A percentile compares a stretch with the other conserved stretches of the same genome.
Conservation (phyloP, 2,888 invertebrate genomes). For the Brachyopa scutellaris region DNA sequence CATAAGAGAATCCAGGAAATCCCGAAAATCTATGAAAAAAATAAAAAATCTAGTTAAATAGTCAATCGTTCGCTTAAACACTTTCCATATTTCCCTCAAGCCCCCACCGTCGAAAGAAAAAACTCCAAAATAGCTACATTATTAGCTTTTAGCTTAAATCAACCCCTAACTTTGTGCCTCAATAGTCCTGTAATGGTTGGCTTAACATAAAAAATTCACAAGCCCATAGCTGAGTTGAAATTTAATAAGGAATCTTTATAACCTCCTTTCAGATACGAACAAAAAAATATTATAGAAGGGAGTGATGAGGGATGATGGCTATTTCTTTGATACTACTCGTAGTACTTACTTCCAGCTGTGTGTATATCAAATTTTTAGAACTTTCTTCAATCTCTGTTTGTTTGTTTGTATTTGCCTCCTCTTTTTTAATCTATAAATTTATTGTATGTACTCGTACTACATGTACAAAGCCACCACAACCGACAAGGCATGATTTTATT, state of each 20-base stretch:
- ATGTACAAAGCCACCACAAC: no score
- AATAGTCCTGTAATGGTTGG: slow-evolving; percentile 20
- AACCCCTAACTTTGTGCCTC: slow-evolving; percentile 18
- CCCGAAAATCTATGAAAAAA: no score
- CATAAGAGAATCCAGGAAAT: no score
- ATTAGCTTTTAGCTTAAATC: slow-evolving; percentile 40
- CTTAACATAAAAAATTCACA: slow-evolving; percentile 46
- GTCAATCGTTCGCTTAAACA: slow-evolving; percentile 1
- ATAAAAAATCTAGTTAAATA: no score
- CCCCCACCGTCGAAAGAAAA: not conserved
- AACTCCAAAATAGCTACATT: slow-evolving; percentile 33
- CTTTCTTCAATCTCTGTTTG: slow-evolving; percentile 40
- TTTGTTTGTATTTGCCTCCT: no score
- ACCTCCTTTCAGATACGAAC: not conserved
- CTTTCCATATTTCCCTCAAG: slow-evolving; percentile 10
- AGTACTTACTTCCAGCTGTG: slow-evolving; percentile 26
- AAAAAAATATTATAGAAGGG: not conserved
- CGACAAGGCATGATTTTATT: no score
- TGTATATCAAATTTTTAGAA: slow-evolving; percentile 7
- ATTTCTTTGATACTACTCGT: slow-evolving; percentile 40
- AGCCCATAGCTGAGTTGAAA: slow-evolving; percentile 29
- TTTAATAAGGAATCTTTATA: slow-evolving; percentile 44
- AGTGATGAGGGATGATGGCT: not conserved
- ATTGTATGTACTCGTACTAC: not conserved
- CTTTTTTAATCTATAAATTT: slow-evolving; percentile 11